Conservation (phyloP, 2,113 vertebrate species). For the Nothoprocta pentlandii region DNA sequence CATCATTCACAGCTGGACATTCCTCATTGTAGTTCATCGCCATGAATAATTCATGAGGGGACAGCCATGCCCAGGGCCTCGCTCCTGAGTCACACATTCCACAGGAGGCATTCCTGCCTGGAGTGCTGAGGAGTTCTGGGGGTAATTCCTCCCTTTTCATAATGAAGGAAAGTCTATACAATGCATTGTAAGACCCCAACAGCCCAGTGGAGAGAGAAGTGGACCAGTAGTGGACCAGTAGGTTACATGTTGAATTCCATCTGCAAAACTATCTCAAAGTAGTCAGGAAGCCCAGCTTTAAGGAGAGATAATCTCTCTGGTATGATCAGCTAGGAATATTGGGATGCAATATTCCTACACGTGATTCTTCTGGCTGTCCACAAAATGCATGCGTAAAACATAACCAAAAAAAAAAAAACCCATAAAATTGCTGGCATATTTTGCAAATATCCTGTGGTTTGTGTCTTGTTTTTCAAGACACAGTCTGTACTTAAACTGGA, state of each 20-base stretch:
- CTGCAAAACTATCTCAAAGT: not conserved
- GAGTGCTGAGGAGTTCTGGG: not conserved
- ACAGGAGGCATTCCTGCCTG: not conserved
- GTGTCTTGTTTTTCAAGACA: not conserved
- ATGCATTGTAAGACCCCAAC: not conserved
- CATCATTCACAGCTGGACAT: slow-evolving; percentile 47
- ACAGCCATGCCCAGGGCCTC: slow-evolving; percentile 38
- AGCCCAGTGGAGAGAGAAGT: not conserved
- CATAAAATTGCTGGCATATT: not conserved
- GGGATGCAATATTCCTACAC: not conserved
- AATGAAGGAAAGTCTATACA: not conserved
- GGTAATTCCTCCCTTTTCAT: not conserved
- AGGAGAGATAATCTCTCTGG: not conserved
- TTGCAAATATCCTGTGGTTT: not conserved
- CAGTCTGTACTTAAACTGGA: not conserved
- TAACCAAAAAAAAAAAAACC: not conserved
- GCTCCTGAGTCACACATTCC: not conserved
- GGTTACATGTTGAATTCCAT: not conserved
- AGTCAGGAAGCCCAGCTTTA: not conserved
- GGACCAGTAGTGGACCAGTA: not conserved
- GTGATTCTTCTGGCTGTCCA: not conserved
- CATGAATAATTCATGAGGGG: slow-evolving; percentile 61
- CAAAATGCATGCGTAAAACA: not conserved
- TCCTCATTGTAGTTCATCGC: slow-evolving; percentile 17
- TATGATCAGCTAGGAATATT: not conserved